Evolutionary conservation across 2,888 invertebrate species (phyloP).

Genomic region (Gibbula magus): DNA sequence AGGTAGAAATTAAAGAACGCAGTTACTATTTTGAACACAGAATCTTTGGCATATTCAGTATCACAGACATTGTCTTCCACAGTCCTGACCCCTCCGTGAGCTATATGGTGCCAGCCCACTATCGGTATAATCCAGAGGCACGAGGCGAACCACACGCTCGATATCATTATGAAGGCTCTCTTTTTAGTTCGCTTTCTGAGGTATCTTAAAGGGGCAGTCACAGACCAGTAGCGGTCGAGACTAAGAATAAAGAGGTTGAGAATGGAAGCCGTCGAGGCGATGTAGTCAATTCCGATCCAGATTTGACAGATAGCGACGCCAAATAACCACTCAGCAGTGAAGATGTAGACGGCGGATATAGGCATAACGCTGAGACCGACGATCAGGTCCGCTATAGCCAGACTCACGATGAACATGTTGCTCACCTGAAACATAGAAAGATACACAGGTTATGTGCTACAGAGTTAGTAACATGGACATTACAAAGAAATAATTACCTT

Average conservation of each 20-base stretch:
- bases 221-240: conserved; percentile 77
- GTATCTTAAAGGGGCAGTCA: conserved; percentile 77
- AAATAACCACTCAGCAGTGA: conserved; percentile 76
- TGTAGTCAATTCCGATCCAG: conserved; percentile 80
- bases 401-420: conserved; percentile 78
- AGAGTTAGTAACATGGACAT: no score
- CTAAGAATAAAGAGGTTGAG: conserved; percentile 78
- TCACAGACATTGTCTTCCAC: conserved; percentile 75
- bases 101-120: conserved; percentile 76
- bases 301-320: conserved; percentile 78
- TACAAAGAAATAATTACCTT: no score
- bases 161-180: conserved; percentile 77
- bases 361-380: conserved; percentile 78
- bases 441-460: not conserved
- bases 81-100: conserved; percentile 66
- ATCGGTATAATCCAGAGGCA: conserved; percentile 77
- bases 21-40: conserved; percentile 76
- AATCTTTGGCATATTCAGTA: conserved; percentile 77
- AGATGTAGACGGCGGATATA: conserved; percentile 77
- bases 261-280: conserved; percentile 79
- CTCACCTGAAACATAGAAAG: conserved; percentile 74
- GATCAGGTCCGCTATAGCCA: conserved; percentile 77
- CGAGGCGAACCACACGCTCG: conserved; percentile 76
- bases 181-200: conserved; percentile 76
- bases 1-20: conserved; percentile 78